Evolutionary conservation across 2,113 vertebrate genomes (phyloP).

Genomic region (Petroica traversi): DNA sequence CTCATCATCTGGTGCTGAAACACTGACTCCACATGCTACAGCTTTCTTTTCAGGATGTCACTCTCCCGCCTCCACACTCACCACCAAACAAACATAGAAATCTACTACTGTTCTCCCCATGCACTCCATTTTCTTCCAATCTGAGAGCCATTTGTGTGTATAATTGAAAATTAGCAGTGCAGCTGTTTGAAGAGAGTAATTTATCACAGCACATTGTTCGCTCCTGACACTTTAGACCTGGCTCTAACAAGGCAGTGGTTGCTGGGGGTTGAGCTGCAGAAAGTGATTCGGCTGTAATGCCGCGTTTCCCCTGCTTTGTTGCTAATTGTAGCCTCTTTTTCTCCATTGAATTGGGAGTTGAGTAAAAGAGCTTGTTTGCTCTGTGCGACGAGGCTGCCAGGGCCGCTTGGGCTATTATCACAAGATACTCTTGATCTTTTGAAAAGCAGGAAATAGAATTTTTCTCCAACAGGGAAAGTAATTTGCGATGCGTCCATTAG

Average conservation of each 20-base stretch:
- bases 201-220: conserved; percentile 98
- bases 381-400: conserved; percentile 89
- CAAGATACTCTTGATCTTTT: conserved; percentile 99
- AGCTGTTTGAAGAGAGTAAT: conserved; percentile 98
- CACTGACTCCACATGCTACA: conserved; percentile 52
- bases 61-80: conserved; percentile 81
- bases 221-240: conserved; percentile 94
- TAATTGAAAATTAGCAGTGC: conserved; percentile 99
- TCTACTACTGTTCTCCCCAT: conserved; percentile 84
- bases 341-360: conserved; percentile 98
- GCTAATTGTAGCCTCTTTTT: conserved; percentile 93
- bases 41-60: conserved; percentile 77
- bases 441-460: conserved; percentile 99
- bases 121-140: conserved; percentile 96
- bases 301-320: conserved; percentile 96
- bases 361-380: conserved; percentile 99
- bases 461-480: conserved; percentile 92
- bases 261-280: conserved; percentile 88
- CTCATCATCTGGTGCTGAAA: conserved; percentile 63
- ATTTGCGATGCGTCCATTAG: conserved; percentile 99
- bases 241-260: conserved; percentile 93
- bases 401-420: conserved; percentile 98
- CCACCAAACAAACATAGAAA: conserved; percentile 86
- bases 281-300: conserved; percentile 90
- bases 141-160: conserved; percentile 96